A percentile compares a stretch with the other conserved stretches of the same genome.
phyloP scores from a whole-genome alignment of 2,888 invertebrate species.

The Acrocera orbiculus region DNA sequence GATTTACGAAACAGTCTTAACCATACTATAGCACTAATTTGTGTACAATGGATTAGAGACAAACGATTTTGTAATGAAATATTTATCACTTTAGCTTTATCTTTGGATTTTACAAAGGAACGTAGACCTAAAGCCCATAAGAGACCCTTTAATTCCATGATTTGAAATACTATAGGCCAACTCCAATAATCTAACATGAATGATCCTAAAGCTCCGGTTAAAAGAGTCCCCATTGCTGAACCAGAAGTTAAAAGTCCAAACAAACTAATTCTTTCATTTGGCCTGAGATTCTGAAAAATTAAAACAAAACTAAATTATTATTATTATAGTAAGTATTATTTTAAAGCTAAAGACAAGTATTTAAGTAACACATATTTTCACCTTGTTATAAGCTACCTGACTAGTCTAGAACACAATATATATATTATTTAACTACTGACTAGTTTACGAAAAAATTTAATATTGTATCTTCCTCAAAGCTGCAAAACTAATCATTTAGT shows the following conservation, averaged over 20 bases:
- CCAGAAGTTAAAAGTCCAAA: slow-evolving; percentile 49
- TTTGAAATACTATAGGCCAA: slow-evolving; percentile 47
- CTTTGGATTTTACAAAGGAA: slow-evolving; percentile 34
- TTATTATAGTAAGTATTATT: no score
- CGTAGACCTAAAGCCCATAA: slow-evolving; percentile 38
- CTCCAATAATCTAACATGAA: slow-evolving; percentile 43
- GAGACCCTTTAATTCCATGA: slow-evolving; percentile 40
- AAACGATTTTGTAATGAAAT: slow-evolving; percentile 26
- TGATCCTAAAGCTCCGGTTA: slow-evolving; percentile 49
- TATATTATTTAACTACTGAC: no score
- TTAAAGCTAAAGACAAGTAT: no score
- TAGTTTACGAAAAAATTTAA: no score
- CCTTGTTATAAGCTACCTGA: no score
- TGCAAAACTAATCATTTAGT: no score
- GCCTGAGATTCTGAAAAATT: slow-evolving; percentile 34
- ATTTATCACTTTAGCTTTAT: slow-evolving; percentile 29
- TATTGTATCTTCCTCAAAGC: no score
- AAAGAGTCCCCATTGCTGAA: slow-evolving; percentile 40
- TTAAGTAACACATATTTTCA: no score
- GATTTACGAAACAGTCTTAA: slow-evolving; percentile 37
- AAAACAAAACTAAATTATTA: slow-evolving; percentile 1
- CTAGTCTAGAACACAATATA: no score
- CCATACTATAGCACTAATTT: slow-evolving; percentile 42
- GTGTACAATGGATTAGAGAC: no score
- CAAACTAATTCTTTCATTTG: slow-evolving; percentile 45